These are phyloP conservation scores for Bombus haemorrhoidalis DNA, from an alignment of 1,140 invertebrate species.

Conservation along the genomic window DNA sequence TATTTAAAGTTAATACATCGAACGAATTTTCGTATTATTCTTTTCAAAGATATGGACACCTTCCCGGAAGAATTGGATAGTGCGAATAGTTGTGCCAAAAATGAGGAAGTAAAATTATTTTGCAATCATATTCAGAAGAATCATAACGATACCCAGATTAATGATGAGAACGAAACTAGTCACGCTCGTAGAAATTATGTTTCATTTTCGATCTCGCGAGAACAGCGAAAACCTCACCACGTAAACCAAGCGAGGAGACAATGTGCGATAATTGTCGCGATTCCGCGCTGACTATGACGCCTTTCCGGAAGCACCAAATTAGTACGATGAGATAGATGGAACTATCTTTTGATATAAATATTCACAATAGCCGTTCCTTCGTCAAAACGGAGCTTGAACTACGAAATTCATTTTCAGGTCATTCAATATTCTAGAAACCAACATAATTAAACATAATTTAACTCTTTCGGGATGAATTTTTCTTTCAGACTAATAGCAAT, in stretches of 20 bases:
- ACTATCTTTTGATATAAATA: constrained; percentile 70
- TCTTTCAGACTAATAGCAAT: too few species aligned
- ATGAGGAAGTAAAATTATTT: too few species aligned
- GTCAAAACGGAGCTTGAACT: neutral
- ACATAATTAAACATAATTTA: neutral
- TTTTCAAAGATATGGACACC: too few species aligned
- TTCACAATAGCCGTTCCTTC: constrained; percentile 53
- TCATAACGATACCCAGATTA: neutral
- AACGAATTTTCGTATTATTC: neutral
- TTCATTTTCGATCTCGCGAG: neutral
- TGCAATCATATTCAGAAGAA: neutral
- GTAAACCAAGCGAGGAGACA: constrained; percentile 42
- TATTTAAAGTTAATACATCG: too few species aligned
- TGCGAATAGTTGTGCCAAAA: too few species aligned
- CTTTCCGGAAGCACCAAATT: constrained; percentile 71
- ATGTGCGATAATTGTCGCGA: constrained; percentile 56
- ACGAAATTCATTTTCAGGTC: constrained; percentile 22
- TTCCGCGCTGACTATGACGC: constrained; percentile 58
- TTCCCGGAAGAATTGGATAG: too few species aligned
- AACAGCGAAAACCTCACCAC: constrained; percentile 42
- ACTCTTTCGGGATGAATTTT: too few species aligned
- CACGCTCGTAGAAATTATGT: neutral
- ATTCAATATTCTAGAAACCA: neutral
- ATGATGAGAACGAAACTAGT: neutral
- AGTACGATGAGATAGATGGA: constrained; percentile 69